Evolutionary conservation across 2,888 invertebrate species (phyloP).

Genomic region (Helobdella robusta): DNA sequence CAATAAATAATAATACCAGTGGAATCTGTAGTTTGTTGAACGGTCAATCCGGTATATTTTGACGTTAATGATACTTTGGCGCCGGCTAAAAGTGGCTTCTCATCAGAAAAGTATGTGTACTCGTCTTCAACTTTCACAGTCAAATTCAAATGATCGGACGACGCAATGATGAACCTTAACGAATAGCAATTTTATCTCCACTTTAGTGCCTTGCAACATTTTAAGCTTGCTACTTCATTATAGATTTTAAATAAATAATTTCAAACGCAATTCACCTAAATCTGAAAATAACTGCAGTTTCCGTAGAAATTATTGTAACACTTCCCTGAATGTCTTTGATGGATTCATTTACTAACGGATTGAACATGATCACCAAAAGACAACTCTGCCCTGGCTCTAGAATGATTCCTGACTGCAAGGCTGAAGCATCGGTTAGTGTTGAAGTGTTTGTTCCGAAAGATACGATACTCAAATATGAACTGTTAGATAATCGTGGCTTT

Average conservation of each 20-base stretch:
- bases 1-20: slow-evolving; percentile 16
- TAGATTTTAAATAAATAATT: no score
- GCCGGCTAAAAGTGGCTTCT: slow-evolving; percentile 34
- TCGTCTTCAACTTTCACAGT: slow-evolving; percentile 38
- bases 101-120: slow-evolving; percentile 38
- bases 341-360: slow-evolving; percentile 23
- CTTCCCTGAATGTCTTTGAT: slow-evolving; percentile 28
- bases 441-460: slow-evolving; percentile 30
- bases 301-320: slow-evolving; percentile 17
- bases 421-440: background rate
- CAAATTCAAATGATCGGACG: slow-evolving; percentile 31
- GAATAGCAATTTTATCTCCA: no score
- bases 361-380: slow-evolving; percentile 31
- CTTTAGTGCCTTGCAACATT: no score
- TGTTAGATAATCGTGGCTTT: slow-evolving; percentile 31
- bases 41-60: slow-evolving; percentile 27
- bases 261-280: no score
- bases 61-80: slow-evolving; percentile 35
- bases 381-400: slow-evolving; percentile 30
- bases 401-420: slow-evolving; percentile 15
- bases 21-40: slow-evolving; percentile 21
- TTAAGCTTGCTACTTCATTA: no score
- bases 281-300: no score
- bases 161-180: slow-evolving; percentile 33
- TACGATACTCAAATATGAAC: slow-evolving; percentile 31